These are phyloP conservation scores for Orthonychiurus folsomi DNA, from an alignment of 2,888 invertebrate species.

Conservation along the genomic window DNA sequence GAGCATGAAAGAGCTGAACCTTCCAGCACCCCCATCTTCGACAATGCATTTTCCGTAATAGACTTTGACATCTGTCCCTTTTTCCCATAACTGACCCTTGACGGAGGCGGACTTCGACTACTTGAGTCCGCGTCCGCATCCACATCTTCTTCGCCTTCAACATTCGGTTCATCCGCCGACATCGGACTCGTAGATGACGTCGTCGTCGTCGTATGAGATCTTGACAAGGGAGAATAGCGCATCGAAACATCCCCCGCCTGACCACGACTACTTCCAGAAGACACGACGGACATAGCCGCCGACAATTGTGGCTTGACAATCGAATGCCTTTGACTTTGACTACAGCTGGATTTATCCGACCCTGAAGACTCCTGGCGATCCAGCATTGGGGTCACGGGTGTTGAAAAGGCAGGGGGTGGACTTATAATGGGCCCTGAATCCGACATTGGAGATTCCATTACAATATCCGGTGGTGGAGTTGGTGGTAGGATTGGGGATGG, in stretches of 20 bases:
- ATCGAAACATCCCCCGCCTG: conserved; percentile 26
- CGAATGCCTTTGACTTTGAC: not conserved
- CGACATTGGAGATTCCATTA: conserved; percentile 38
- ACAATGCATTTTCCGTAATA: conserved; percentile 37
- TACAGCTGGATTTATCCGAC: conserved; percentile 27
- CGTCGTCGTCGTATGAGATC: conserved; percentile 15
- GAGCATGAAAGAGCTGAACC: no score
- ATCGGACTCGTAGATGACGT: conserved; percentile 34
- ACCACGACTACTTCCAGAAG: conserved; percentile 17
- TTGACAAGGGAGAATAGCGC: conserved; percentile 31
- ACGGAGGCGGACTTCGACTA: not conserved
- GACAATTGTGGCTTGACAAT: conserved; percentile 20
- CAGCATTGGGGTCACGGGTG: conserved; percentile 39
- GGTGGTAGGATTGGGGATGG: conserved; percentile 36
- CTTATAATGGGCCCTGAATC: conserved; percentile 36
- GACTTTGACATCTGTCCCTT: conserved; percentile 32
- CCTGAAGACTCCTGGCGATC: conserved; percentile 37
- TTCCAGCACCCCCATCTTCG: no score
- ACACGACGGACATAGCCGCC: conserved; percentile 35
- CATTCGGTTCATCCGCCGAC: conserved; percentile 30
- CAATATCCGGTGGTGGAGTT: conserved; percentile 33
- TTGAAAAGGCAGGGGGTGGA: conserved; percentile 39
- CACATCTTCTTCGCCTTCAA: conserved; percentile 21
- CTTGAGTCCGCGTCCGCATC: conserved; percentile 32
- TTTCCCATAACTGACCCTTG: conserved; percentile 8